Conservation (phyloP, 2,113 vertebrate genomes). For the Coryphaenoides rupestris region DNA sequence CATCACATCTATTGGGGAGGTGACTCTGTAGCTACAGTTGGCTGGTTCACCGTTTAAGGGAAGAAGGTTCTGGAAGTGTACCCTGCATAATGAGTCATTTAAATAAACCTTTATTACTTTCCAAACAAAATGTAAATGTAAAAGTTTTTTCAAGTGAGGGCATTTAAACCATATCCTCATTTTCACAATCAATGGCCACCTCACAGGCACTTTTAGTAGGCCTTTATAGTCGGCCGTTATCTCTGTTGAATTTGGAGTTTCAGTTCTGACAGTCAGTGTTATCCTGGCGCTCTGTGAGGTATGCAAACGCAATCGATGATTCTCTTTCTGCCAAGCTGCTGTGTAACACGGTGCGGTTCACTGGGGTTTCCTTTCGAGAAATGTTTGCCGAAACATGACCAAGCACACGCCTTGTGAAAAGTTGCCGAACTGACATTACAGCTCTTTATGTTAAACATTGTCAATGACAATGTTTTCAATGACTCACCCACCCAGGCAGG, state of each 20-base stretch:
- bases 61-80: neutral
- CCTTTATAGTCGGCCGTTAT: neutral
- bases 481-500: neutral
- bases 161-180: no score
- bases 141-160: no score
- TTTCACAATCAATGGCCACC: no score
- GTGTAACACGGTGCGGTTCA: neutral
- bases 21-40: neutral
- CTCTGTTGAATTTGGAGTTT: slow-evolving; percentile 20
- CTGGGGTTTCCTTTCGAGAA: slow-evolving; percentile 53
- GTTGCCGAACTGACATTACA: neutral
- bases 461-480: neutral
- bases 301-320: slow-evolving; percentile 43
- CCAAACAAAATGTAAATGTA: no score
- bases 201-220: no score
- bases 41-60: neutral
- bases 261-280: slow-evolving; percentile 28
- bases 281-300: slow-evolving; percentile 39
- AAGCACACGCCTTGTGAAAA: neutral
- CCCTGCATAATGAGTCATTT: no score
- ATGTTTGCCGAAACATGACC: slow-evolving; percentile 27
- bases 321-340: slow-evolving; percentile 20
- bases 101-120: no score
- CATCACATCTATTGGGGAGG: no score
- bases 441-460: neutral